Evolutionary conservation across 2,888 invertebrate genomes (phyloP).

Genomic region (Xylota segnis): DNA sequence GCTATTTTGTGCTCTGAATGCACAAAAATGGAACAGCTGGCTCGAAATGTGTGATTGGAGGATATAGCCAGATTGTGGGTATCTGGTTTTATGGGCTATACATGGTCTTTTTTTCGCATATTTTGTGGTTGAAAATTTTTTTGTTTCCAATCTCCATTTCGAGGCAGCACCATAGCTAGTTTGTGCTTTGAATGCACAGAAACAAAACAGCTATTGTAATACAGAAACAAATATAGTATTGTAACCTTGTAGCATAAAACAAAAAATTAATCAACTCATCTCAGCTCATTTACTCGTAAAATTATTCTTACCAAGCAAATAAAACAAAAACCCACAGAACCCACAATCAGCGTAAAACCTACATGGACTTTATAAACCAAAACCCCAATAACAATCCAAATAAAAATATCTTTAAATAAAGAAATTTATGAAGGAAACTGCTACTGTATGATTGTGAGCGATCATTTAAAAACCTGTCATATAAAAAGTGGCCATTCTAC

Average conservation of each 20-base stretch:
- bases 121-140: too few species aligned
- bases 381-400: conserved; percentile 31
- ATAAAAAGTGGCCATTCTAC: conserved; percentile 32
- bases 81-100: too few species aligned
- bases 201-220: too few species aligned
- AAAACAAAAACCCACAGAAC: conserved; percentile 23
- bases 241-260: not conserved
- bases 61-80: too few species aligned
- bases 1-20: too few species aligned
- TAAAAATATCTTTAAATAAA: conserved; percentile 8
- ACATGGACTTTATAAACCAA: conserved; percentile 33
- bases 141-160: too few species aligned
- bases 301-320: not conserved
- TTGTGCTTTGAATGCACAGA: too few species aligned
- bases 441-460: conserved; percentile 59
- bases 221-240: not conserved
- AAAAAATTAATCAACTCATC: not conserved
- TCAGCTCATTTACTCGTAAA: not conserved
- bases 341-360: conserved; percentile 59
- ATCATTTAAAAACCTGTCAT: conserved; percentile 46
- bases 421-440: conserved; percentile 49
- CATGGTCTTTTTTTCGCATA: too few species aligned
- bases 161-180: too few species aligned
- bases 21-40: too few species aligned
- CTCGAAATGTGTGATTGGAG: too few species aligned